Percentiles rank a stretch among this genome's conserved stretches.
Conservation (phyloP, 2,797 vertebrate species). For the Phyllotis vaccarum region DNA sequence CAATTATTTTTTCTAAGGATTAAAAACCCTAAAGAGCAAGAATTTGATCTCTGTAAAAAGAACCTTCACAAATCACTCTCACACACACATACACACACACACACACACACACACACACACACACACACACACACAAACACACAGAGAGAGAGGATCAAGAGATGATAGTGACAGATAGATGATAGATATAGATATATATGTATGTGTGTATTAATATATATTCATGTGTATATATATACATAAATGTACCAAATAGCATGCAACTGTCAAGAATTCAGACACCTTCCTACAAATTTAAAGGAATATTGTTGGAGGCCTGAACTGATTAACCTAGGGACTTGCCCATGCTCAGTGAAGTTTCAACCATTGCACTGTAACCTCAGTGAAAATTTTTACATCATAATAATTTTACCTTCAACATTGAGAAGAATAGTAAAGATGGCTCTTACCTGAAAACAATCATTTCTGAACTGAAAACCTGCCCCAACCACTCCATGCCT, state of each 20-base stretch:
- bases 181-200: background rate
- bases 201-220: background rate
- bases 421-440: background rate
- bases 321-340: background rate
- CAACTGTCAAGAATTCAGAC: background rate
- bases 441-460: background rate
- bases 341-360: too few relatives aligned
- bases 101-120: too few relatives aligned
- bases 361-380: background rate
- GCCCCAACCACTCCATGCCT: background rate
- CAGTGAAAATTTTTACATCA: background rate
- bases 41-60: background rate
- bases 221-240: accelerated
- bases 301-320: background rate
- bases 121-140: background rate
- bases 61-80: background rate
- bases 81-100: too few relatives aligned
- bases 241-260: background rate
- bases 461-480: background rate
- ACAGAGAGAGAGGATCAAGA: too few relatives aligned
- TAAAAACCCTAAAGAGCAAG: background rate
- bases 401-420: background rate
- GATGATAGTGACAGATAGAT: too few relatives aligned
- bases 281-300: background rate
- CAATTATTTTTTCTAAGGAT: background rate